A percentile compares a stretch with the other conserved stretches of the same genome.
These are phyloP conservation scores for Stichopus horrens DNA, from an alignment of 53 echinoderm and acorn worm genomes.

Conservation along the genomic window DNA sequence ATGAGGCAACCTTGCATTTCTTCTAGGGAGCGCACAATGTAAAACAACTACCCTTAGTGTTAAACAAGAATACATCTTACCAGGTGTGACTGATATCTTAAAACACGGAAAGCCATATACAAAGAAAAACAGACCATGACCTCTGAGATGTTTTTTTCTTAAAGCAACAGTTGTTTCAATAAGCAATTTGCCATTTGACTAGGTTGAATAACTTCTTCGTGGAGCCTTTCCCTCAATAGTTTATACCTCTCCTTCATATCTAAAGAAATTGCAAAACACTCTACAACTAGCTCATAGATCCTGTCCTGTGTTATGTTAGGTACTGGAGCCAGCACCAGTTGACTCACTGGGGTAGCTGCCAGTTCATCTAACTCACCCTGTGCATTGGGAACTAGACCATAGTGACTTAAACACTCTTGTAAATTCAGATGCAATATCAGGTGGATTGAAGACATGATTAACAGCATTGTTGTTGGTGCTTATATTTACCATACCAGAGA, in stretches of 20 bases:
- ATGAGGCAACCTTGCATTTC: too few relatives aligned
- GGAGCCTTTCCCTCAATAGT: not conserved
- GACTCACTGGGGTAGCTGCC: slow-evolving; percentile 2
- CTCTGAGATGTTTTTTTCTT: too few relatives aligned
- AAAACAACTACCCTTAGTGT: too few relatives aligned
- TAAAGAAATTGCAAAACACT: not conserved
- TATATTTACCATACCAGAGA: slow-evolving; percentile 27
- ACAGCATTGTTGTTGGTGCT: not conserved
- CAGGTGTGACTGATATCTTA: too few relatives aligned
- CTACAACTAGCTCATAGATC: not conserved
- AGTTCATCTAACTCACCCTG: not conserved
- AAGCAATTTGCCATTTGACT: too few relatives aligned
- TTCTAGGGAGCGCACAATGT: too few relatives aligned
- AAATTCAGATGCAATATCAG: not conserved
- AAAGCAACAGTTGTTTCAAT: too few relatives aligned
- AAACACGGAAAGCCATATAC: too few relatives aligned
- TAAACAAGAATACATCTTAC: too few relatives aligned
- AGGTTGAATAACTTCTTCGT: not conserved
- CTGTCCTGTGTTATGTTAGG: not conserved
- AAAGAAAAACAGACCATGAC: too few relatives aligned
- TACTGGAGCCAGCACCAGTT: not conserved
- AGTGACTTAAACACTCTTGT: not conserved
- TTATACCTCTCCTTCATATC: not conserved
- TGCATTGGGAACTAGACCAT: not conserved
- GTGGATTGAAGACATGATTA: not conserved